Percentiles rank a stretch among this genome's conserved stretches.
These are phyloP conservation scores for Phymatocera aterrima DNA, from an alignment of 2,888 invertebrate species.

Conservation along the genomic window DNA sequence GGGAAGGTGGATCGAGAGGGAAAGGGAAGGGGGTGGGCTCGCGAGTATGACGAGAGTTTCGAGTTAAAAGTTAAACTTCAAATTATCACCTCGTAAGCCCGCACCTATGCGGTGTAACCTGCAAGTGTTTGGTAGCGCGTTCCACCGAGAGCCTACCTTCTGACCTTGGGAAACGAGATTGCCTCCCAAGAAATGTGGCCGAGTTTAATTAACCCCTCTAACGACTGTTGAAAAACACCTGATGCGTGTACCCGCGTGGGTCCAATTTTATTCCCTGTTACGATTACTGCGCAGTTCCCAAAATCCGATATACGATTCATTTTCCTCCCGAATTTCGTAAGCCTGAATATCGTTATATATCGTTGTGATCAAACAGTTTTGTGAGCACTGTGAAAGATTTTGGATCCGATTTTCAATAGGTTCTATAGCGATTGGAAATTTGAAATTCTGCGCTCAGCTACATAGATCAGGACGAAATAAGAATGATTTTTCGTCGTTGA, in stretches of 20 bases:
- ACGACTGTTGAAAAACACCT: constrained; percentile 21
- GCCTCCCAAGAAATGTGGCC: constrained; percentile 12
- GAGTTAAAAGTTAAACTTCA: constrained; percentile 27
- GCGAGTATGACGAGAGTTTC: not conserved
- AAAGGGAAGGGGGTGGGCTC: not conserved
- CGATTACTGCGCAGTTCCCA: too few relatives aligned
- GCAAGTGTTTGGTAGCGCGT: not conserved
- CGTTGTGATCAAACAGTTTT: too few relatives aligned
- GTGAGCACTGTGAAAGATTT: too few relatives aligned
- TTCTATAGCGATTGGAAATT: too few relatives aligned
- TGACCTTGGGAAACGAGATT: constrained; percentile 22
- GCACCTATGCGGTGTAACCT: not conserved
- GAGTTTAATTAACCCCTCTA: constrained; percentile 19
- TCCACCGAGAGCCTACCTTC: constrained; percentile 15
- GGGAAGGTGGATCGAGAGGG: too few relatives aligned
- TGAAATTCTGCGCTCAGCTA: too few relatives aligned
- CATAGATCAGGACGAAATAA: too few relatives aligned
- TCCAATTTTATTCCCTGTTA: not conserved
- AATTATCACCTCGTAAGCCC: constrained; percentile 36
- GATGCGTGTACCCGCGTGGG: not conserved
- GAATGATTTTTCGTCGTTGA: too few relatives aligned
- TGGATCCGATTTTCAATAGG: too few relatives aligned
- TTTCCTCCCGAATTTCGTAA: not conserved
- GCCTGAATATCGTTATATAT: too few relatives aligned
- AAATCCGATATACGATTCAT: too few relatives aligned